phyloP scores from a whole-genome alignment of 1,140 invertebrate genomes.

The Danaus melanippus region DNA sequence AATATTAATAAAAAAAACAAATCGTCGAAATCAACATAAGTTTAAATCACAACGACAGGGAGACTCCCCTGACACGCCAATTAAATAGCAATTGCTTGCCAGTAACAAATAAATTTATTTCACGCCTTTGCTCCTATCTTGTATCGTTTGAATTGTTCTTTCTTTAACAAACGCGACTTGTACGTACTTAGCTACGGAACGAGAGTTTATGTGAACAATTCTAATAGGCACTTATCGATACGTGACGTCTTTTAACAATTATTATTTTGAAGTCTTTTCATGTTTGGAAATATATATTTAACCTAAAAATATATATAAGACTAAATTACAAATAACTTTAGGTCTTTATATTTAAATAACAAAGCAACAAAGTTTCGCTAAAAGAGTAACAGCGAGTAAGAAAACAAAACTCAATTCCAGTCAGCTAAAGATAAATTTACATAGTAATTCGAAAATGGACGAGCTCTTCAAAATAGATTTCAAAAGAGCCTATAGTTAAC shows the following conservation, averaged over 20 bases:
- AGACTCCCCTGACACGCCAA: conserved; percentile 47
- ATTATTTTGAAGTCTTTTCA: too few species aligned
- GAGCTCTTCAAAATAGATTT: conserved; percentile 21
- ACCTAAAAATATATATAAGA: too few species aligned
- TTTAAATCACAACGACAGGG: conserved; percentile 30
- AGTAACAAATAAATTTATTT: conserved; percentile 63
- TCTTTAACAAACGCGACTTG: conserved; percentile 52
- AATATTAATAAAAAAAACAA: conserved; percentile 4
- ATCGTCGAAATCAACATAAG: conserved; percentile 27
- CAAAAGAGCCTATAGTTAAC: conserved; percentile 28
- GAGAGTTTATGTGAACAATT: conserved; percentile 11
- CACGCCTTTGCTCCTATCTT: conserved; percentile 56
- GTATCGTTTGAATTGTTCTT: conserved; percentile 62
- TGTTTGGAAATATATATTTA: too few species aligned
- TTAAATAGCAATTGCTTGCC: conserved; percentile 57
- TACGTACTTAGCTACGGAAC: conserved; percentile 37
- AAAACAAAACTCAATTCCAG: conserved; percentile 25
- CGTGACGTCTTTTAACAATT: too few species aligned
- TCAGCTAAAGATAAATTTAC: conserved; percentile 19
- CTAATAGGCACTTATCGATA: not conserved
- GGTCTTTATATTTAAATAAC: too few species aligned
- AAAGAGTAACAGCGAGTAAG: conserved; percentile 9
- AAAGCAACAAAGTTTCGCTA: too few species aligned
- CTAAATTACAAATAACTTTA: too few species aligned
- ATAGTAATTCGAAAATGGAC: conserved; percentile 23